These are phyloP conservation scores for Xiphophorus hellerii DNA, from an alignment of 2,113 vertebrate genomes.

Conservation along the genomic window DNA sequence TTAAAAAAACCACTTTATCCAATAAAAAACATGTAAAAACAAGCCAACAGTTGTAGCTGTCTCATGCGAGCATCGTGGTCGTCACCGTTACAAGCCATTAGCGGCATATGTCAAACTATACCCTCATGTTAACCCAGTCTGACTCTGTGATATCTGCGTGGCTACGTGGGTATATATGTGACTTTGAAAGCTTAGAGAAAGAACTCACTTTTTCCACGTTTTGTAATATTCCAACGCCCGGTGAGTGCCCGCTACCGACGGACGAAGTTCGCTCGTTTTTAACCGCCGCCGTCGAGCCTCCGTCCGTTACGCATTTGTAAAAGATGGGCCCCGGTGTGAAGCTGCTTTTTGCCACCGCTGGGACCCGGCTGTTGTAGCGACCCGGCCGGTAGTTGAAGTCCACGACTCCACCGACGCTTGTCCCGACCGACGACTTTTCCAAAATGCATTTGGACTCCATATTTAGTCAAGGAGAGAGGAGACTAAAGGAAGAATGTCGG, in stretches of 20 bases:
- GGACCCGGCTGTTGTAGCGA: conserved; percentile 58
- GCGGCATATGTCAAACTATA: conserved; percentile 3
- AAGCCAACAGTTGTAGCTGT: neutral
- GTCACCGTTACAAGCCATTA: conserved; percentile 12
- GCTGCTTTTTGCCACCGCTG: conserved; percentile 47
- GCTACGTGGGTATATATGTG: neutral
- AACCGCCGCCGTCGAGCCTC: conserved; percentile 49
- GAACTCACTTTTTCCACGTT: conserved; percentile 78
- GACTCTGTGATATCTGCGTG: neutral
- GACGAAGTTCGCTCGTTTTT: conserved; percentile 49
- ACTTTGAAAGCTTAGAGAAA: conserved; percentile 22
- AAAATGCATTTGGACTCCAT: conserved; percentile 82
- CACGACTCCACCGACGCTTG: conserved; percentile 59
- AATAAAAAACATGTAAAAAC: neutral
- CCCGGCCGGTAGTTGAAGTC: conserved; percentile 63
- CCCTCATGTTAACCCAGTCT: conserved; percentile 8
- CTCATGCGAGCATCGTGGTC: neutral
- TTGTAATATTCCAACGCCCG: conserved; percentile 61
- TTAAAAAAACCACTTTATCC: conserved; percentile 3
- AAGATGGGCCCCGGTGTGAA: conserved; percentile 59
- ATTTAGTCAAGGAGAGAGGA: conserved; percentile 56
- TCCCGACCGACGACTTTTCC: conserved; percentile 70
- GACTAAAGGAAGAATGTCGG: conserved; percentile 76
- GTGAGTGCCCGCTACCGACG: conserved; percentile 59
- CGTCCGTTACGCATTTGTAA: conserved; percentile 64